Base-by-base conservation (phyloP, 2,888 invertebrate species). In the Amitus sp. region DNA sequence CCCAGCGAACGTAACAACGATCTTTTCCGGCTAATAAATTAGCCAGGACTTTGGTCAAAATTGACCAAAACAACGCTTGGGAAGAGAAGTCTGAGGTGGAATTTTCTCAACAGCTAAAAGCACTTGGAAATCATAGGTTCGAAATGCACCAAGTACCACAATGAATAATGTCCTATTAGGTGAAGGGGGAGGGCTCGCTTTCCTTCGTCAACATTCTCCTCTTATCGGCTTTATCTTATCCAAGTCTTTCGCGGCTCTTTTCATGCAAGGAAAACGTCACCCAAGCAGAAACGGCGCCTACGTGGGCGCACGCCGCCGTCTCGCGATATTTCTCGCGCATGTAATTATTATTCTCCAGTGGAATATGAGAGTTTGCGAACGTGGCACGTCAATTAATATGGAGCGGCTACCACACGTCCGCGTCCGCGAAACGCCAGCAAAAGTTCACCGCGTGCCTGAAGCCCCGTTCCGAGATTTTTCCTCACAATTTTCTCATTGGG, bases 221-320 rank as follows among this genome's bases (percentile, higher is more conserved):
- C n/a, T 20, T 37, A 20, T 37, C 34, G n/a, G n/a, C n/a, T 19
- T 39, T 34, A 34, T 39, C 39, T 39, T 49, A 27, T 49, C 49
- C 19, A 9, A 20, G 27, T 39, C 27, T 49, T 27, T 20, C 19
- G 20, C 20, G 46, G 47, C 23, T 42, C 54, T 49, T 49, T 43
- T 20, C 23, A 20, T 56, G 37, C 54, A 34, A 52, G 68, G 61
- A 48, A 68, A 70, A 68, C 65, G 62, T 65, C 73, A 71, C 57
- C 65, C 47, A 64, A 65, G 69, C 67, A 65, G 67, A 71, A 73
- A 74, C 65, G 75, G 73, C 75, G 76, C 75, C 74, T 74, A 70
- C 72, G 75, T 76, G 73, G 73, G 75, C 75, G 73, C 64, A 28
- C 39, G 52, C 51, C 39, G 52, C 51, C 52, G 59, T 58, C 59